These are phyloP conservation scores for Ochropacha duplaris DNA, from an alignment of 2,888 invertebrate species.

Conservation along the genomic window DNA sequence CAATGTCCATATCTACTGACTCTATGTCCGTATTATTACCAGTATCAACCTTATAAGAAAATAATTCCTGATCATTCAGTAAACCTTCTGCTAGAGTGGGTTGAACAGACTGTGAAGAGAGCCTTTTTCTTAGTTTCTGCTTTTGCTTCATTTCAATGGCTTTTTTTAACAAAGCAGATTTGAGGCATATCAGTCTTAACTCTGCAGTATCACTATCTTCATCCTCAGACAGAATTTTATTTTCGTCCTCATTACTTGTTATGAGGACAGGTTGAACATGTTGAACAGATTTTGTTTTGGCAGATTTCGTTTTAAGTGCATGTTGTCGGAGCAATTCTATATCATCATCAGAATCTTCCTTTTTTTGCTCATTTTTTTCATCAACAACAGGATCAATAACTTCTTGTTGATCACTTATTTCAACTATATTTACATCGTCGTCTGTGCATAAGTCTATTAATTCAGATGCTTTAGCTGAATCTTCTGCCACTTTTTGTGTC, in stretches of 20 bases:
- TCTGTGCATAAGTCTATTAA: slow-evolving; percentile 50
- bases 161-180: slow-evolving; percentile 86
- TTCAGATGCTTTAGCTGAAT: slow-evolving; percentile 26
- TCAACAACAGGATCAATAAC: slow-evolving; percentile 36
- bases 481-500: slow-evolving; percentile 16
- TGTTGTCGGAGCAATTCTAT: slow-evolving; percentile 69
- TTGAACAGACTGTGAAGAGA: slow-evolving; percentile 44
- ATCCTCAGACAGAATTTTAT: slow-evolving; percentile 62
- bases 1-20: slow-evolving; percentile 80
- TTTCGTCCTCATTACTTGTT: slow-evolving; percentile 19
- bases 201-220: slow-evolving; percentile 85
- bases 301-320: slow-evolving; percentile 71
- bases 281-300: slow-evolving; percentile 38
- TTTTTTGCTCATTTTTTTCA: slow-evolving; percentile 19
- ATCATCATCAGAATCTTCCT: slow-evolving; percentile 72
- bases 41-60: slow-evolving; percentile 39
- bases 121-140: slow-evolving; percentile 62
- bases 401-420: slow-evolving; percentile 12
- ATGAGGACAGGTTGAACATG: too few species aligned
- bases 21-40: slow-evolving; percentile 76
- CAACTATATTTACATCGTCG: slow-evolving; percentile 30
- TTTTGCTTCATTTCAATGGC: slow-evolving; percentile 82
- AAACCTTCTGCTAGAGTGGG: slow-evolving; percentile 58
- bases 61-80: slow-evolving; percentile 35
- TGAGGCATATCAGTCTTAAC: slow-evolving; percentile 85